phyloP scores from a whole-genome alignment of 2,888 invertebrate species.

The Anaspis maculata region DNA sequence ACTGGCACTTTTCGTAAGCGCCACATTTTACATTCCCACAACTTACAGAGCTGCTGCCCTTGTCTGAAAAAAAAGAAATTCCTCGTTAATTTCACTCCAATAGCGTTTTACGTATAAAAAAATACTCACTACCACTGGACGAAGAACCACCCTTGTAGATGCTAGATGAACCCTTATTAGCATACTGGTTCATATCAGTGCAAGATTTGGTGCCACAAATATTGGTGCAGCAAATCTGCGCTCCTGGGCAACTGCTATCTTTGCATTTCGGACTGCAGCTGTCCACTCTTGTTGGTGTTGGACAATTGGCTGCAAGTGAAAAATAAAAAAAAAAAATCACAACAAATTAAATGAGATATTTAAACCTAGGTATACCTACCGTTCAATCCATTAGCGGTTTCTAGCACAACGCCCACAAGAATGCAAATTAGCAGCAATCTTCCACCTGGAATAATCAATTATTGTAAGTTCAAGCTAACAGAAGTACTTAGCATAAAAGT shows the following conservation, averaged over 20 bases:
- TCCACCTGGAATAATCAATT: neutral
- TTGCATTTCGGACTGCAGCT: conserved; percentile 61
- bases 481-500: no score
- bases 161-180: no score
- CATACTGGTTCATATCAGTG: conserved; percentile 33
- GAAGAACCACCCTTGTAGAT: no score
- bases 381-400: conserved; percentile 1
- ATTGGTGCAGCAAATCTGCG: conserved; percentile 64
- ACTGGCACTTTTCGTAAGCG: conserved; percentile 58
- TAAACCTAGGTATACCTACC: conserved; percentile 4
- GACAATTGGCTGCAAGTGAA: conserved; percentile 50
- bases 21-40: conserved; percentile 65
- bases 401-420: conserved; percentile 1
- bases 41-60: conserved; percentile 49
- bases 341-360: conserved; percentile 1
- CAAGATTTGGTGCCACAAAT: conserved; percentile 63
- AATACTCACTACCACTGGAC: no score
- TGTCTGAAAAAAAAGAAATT: conserved; percentile 32
- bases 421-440: conserved; percentile 1
- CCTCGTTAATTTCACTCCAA: neutral
- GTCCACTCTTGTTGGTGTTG: conserved; percentile 54
- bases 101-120: no score
- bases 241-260: conserved; percentile 56
- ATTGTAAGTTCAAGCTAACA: no score
- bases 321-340: conserved; percentile 6